Percentiles rank a stretch among this genome's conserved stretches.
Conservation (phyloP, 2,113 vertebrate genomes). For the Morone saxatilis region DNA sequence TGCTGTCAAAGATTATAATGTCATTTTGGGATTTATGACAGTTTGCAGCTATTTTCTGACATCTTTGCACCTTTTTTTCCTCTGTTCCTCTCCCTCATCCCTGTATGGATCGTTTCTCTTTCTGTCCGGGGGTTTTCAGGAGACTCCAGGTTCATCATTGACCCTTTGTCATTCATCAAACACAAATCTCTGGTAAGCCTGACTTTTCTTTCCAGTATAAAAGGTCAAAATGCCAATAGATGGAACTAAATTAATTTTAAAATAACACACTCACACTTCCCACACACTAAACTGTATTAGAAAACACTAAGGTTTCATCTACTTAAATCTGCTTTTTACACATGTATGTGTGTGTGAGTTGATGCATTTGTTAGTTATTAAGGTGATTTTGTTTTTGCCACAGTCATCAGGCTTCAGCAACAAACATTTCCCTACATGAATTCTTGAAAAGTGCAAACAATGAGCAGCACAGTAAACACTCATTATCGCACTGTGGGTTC, state of each 20-base stretch:
- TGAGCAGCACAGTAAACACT: neutral
- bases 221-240: neutral
- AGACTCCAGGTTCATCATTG: conserved; percentile 62
- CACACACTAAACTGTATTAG: neutral
- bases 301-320: neutral
- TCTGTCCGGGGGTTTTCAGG: conserved; percentile 51
- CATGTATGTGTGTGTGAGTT: no score
- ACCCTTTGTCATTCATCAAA: conserved; percentile 32
- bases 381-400: neutral
- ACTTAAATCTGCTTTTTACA: neutral
- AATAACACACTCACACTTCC: no score
- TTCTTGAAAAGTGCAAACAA: neutral
- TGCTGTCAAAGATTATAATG: neutral
- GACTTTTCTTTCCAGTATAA: neutral
- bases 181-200: conserved; percentile 54
- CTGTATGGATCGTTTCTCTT: neutral
- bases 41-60: neutral
- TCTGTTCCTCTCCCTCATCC: neutral
- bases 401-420: no score
- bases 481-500: conserved; percentile 7
- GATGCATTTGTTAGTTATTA: neutral
- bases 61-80: neutral
- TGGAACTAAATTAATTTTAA: no score
- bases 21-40: neutral
- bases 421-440: neutral